These are phyloP conservation scores for Gymnothorax javanicus DNA, from an alignment of 2,797 vertebrate species.

Conservation along the genomic window DNA sequence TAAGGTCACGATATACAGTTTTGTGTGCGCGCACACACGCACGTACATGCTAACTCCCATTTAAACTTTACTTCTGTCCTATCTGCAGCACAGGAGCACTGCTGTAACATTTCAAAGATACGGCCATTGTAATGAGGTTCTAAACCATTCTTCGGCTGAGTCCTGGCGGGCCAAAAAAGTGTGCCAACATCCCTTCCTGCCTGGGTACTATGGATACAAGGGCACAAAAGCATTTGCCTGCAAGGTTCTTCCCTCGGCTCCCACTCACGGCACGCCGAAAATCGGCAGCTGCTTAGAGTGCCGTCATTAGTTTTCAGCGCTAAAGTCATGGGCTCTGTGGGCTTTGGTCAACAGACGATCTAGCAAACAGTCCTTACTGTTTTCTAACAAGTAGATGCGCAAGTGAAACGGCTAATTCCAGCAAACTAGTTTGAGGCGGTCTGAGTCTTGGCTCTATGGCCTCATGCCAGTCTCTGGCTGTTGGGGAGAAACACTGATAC, in stretches of 20 bases:
- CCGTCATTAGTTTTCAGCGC: background rate
- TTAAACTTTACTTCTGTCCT: conserved; percentile 3
- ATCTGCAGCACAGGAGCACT: conserved; percentile 2
- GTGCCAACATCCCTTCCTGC: conserved; percentile 6
- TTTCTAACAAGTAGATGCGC: background rate
- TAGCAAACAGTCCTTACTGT: background rate
- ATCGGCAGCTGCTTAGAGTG: background rate
- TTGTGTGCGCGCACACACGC: conserved; percentile 21
- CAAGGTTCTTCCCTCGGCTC: background rate
- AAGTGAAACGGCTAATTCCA: background rate
- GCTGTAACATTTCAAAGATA: conserved; percentile 6
- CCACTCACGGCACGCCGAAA: background rate
- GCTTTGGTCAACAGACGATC: background rate
- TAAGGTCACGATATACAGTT: too few relatives aligned
- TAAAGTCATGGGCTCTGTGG: background rate
- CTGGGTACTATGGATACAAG: conserved; percentile 1
- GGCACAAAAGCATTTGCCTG: conserved; percentile 16
- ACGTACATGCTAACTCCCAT: background rate
- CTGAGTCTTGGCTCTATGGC: background rate
- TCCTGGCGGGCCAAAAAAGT: background rate
- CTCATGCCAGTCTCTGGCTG: background rate
- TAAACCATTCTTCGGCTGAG: conserved; percentile 28
- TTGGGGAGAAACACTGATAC: background rate
- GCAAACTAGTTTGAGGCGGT: background rate
- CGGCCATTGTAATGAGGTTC: conserved; percentile 26